A percentile compares a stretch with the other conserved stretches of the same genome.
phyloP scores from a whole-genome alignment of 2,888 invertebrate genomes.

The Caenorhabditis angaria region DNA sequence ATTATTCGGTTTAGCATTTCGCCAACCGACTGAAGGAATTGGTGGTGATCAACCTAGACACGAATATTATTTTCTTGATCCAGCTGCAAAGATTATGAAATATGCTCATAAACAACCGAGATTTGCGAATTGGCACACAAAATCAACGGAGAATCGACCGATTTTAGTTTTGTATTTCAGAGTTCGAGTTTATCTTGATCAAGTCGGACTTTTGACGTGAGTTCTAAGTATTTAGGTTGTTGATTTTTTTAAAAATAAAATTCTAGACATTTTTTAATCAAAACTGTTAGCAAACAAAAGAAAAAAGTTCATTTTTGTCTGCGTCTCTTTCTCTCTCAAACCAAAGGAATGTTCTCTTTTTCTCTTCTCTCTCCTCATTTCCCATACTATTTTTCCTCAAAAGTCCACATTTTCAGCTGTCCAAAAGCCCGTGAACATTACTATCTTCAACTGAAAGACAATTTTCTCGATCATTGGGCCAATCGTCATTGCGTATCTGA shows the following conservation, averaged over 20 bases:
- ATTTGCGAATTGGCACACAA: conserved; percentile 54
- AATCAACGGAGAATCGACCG: conserved; percentile 58
- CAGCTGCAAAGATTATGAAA: conserved; percentile 59
- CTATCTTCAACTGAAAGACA: conserved; percentile 91
- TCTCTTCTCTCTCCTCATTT: background rate
- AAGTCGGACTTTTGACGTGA: conserved; percentile 59
- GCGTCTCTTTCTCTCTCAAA: background rate
- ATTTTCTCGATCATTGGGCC: conserved; percentile 77
- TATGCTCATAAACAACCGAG: conserved; percentile 62
- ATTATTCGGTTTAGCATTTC: conserved; percentile 59
- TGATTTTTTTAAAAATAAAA: no score
- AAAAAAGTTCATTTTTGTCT: background rate
- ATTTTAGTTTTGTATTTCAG: conserved; percentile 63
- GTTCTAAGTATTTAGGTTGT: conserved; percentile 22
- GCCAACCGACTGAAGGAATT: conserved; percentile 59
- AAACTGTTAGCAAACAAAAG: background rate
- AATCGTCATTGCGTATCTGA: conserved; percentile 72
- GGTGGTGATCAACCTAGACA: conserved; percentile 61
- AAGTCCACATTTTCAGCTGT: no score
- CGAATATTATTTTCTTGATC: conserved; percentile 64
- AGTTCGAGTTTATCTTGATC: conserved; percentile 66
- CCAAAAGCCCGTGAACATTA: conserved; percentile 91
- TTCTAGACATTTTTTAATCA: no score
- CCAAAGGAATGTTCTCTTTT: no score
- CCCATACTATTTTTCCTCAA: background rate